Percentiles rank a stretch among this genome's conserved stretches.
phyloP scores from a whole-genome alignment of 2,113 vertebrate genomes.

The Stigmatopora argus region DNA sequence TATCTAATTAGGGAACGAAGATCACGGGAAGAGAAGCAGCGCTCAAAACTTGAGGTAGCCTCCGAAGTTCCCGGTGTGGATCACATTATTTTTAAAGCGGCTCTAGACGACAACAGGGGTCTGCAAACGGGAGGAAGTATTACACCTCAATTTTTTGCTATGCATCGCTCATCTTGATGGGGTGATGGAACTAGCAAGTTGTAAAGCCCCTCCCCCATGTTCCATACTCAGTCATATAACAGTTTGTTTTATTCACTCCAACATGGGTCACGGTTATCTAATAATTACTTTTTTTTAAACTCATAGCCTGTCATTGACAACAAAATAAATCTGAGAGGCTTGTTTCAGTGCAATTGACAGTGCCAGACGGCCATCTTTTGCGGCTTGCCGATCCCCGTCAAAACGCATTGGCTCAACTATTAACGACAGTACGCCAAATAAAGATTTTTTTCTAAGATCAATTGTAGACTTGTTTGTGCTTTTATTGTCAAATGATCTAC shows the following conservation, averaged over 20 bases:
- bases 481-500: not conserved
- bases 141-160: too few species aligned
- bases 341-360: too few species aligned
- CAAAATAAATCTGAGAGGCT: too few species aligned
- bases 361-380: too few species aligned
- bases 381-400: too few species aligned
- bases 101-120: conserved; percentile 32
- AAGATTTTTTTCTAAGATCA: conserved; percentile 38
- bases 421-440: conserved; percentile 54
- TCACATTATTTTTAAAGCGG: conserved; percentile 46
- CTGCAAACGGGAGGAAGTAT: conserved; percentile 37
- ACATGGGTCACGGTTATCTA: conserved; percentile 38
- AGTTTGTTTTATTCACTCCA: conserved; percentile 39
- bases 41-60: conserved; percentile 43
- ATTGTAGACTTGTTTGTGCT: conserved; percentile 3
- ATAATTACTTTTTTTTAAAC: conserved; percentile 9
- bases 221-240: conserved; percentile 16
- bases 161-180: conserved; percentile 33
- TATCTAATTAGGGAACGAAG: conserved; percentile 80
- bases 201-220: not conserved
- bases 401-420: conserved; percentile 25
- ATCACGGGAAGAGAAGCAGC: conserved; percentile 37
- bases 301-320: too few species aligned
- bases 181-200: conserved; percentile 19
- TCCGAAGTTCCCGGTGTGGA: conserved; percentile 17